Conservation (phyloP, 2,888 invertebrate species). For the Metallyticus violacea region DNA sequence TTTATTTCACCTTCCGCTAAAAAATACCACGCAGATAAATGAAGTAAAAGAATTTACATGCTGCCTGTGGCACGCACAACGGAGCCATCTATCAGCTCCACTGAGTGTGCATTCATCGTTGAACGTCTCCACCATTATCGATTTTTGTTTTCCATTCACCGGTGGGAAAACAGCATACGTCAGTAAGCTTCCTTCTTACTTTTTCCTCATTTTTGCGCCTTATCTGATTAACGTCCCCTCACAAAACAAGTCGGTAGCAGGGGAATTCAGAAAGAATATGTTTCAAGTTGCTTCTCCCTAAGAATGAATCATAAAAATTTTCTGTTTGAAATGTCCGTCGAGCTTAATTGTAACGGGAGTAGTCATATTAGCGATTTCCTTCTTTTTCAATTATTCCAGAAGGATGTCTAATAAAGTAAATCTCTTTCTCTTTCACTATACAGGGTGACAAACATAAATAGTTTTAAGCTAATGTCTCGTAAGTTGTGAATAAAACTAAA, state of each 20-base stretch:
- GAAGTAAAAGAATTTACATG: neutral
- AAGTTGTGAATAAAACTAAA: no score
- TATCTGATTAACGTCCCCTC: neutral
- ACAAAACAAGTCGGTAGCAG: neutral
- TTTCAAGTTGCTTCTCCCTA: neutral
- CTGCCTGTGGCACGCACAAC: neutral
- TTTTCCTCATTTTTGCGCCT: neutral
- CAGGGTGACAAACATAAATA: no score
- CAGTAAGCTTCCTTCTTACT: neutral
- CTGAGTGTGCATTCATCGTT: neutral
- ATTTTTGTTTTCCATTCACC: neutral
- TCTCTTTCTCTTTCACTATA: neutral
- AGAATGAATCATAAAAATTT: neutral
- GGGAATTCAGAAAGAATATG: neutral
- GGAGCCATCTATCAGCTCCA: neutral
- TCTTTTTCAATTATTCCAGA: neutral
- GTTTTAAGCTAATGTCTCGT: no score
- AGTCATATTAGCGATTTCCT: neutral
- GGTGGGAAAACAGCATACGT: neutral
- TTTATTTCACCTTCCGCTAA: neutral
- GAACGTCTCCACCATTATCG: neutral
- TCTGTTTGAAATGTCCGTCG: neutral
- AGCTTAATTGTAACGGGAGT: no score
- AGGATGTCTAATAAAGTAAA: neutral
- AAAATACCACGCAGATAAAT: neutral